A percentile compares a stretch with the other conserved stretches of the same genome.
Conservation (phyloP, 2,113 vertebrate species). For the Tautogolabrus adspersus region DNA sequence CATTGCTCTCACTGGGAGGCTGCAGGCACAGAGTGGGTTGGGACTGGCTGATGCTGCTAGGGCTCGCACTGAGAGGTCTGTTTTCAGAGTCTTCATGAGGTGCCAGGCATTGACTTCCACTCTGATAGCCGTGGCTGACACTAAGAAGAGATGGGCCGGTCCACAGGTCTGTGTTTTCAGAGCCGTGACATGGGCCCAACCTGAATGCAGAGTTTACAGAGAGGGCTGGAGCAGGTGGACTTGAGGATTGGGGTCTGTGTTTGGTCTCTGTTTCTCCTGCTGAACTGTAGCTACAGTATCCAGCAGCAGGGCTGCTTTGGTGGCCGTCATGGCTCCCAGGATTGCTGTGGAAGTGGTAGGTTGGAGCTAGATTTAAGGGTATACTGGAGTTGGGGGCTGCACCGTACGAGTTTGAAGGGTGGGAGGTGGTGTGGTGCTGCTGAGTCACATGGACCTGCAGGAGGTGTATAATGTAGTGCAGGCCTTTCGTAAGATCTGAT, state of each 20-base stretch:
- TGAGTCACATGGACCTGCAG: slow-evolving; percentile 84
- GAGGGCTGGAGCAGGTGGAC: slow-evolving; percentile 35
- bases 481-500: slow-evolving; percentile 89
- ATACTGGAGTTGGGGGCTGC: slow-evolving; percentile 34
- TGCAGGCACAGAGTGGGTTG: slow-evolving; percentile 79
- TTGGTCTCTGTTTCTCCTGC: slow-evolving; percentile 60
- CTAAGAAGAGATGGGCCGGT: slow-evolving; percentile 55
- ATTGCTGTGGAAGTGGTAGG: slow-evolving; percentile 59
- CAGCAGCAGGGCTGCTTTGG: slow-evolving; percentile 25
- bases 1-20: slow-evolving; percentile 59
- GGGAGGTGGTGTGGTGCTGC: slow-evolving; percentile 70
- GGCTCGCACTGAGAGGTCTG: slow-evolving; percentile 51
- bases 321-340: slow-evolving; percentile 39
- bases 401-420: slow-evolving; percentile 63
- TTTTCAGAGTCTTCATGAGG: slow-evolving; percentile 37
- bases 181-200: slow-evolving; percentile 29
- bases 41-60: slow-evolving; percentile 74
- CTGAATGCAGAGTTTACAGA: slow-evolving; percentile 44
- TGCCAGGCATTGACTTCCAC: slow-evolving; percentile 36
- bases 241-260: slow-evolving; percentile 48
- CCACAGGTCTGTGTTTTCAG: slow-evolving; percentile 57
- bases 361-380: slow-evolving; percentile 55
- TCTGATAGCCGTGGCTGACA: slow-evolving; percentile 46
- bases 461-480: slow-evolving; percentile 90
- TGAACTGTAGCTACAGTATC: slow-evolving; percentile 64